These are phyloP conservation scores for Pangasius larnaudii DNA, from an alignment of 2,797 vertebrate genomes.

Conservation along the genomic window DNA sequence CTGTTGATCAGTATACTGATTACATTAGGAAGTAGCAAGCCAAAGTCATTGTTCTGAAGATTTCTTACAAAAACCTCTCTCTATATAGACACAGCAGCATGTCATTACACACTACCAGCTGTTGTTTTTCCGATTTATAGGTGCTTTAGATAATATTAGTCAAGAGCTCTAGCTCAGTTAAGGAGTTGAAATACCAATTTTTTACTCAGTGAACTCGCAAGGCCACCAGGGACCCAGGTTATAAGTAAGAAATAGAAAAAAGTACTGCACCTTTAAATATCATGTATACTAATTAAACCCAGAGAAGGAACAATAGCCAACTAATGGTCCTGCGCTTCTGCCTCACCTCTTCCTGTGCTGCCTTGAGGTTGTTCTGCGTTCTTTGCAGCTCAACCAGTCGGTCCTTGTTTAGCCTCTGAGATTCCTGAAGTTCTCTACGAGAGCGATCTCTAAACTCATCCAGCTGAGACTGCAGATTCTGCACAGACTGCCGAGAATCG, in stretches of 20 bases:
- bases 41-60: too few relatives aligned
- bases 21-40: too few relatives aligned
- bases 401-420: constrained; percentile 87
- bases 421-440: constrained; percentile 84
- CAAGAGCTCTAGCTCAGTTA: too few relatives aligned
- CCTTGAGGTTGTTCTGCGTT: constrained; percentile 76
- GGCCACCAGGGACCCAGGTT: not conserved
- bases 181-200: too few relatives aligned
- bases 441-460: constrained; percentile 91
- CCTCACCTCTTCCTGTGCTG: constrained; percentile 88
- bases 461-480: constrained; percentile 80
- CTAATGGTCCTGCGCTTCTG: not conserved
- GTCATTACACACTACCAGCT: too few relatives aligned
- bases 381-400: constrained; percentile 84
- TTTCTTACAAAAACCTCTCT: too few relatives aligned
- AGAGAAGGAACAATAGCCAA: not conserved
- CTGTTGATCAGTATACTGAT: too few relatives aligned
- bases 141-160: too few relatives aligned
- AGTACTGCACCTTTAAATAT: not conserved
- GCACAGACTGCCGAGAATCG: constrained; percentile 83
- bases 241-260: not conserved
- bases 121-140: too few relatives aligned
- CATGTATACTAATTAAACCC: not conserved
- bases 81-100: too few relatives aligned
- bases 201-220: too few relatives aligned